Evolutionary conservation across 1,140 invertebrate genomes (phyloP).

Genomic region (Panagrolaimus sp.): DNA sequence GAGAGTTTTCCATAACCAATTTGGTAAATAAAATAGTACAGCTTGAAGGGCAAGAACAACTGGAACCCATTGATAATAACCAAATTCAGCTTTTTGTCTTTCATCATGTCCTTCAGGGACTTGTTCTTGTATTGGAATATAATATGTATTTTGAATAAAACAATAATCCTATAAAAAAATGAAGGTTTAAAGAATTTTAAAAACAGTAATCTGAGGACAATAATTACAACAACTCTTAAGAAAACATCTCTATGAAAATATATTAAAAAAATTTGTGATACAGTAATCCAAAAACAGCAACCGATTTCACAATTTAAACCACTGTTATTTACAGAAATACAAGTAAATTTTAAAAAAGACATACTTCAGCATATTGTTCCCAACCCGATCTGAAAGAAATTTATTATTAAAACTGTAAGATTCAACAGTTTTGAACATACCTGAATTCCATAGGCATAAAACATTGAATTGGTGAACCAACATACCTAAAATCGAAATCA

Average conservation of each 20-base stretch:
- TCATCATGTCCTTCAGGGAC: slow-evolving; percentile 50
- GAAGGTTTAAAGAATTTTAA: no score
- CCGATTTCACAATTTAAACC: no score
- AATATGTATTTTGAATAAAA: slow-evolving; percentile 58
- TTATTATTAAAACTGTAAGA: no score
- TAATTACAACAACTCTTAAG: no score
- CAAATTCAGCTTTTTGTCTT: slow-evolving; percentile 49
- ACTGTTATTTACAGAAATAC: neutral
- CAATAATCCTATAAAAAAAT: slow-evolving; percentile 46
- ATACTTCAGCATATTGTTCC: slow-evolving; percentile 47
- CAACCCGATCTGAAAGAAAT: slow-evolving; percentile 58
- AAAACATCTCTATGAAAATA: no score
- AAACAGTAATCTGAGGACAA: no score
- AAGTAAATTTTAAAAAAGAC: neutral
- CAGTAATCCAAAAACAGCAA: no score
- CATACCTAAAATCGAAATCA: slow-evolving; percentile 35
- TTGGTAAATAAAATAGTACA: slow-evolving; percentile 62
- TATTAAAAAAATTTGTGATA: no score
- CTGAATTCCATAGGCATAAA: slow-evolving; percentile 57
- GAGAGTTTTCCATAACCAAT: slow-evolving; percentile 62
- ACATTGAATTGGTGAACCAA: slow-evolving; percentile 52
- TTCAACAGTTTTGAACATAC: no score
- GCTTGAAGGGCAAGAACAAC: slow-evolving; percentile 62
- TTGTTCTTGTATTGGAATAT: slow-evolving; percentile 48
- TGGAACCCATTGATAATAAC: slow-evolving; percentile 56